Conservation (phyloP, 2,113 vertebrate species). For the Nothocercus julius region DNA sequence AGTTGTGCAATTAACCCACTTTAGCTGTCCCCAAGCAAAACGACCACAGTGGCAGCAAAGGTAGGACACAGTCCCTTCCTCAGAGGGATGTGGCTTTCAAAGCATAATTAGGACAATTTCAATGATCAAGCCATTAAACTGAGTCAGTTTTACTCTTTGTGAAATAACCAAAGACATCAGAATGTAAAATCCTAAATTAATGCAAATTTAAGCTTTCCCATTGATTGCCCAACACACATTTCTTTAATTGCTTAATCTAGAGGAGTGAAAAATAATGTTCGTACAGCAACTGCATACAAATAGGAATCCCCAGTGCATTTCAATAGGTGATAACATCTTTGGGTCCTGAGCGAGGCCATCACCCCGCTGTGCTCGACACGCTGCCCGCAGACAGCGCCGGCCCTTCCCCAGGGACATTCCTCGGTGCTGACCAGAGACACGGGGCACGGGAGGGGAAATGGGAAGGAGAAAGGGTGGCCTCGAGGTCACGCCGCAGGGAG, state of each 20-base stretch:
- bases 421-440: not conserved
- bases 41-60: not conserved
- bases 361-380: not conserved
- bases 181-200: not conserved
- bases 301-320: not conserved
- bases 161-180: slow-evolving; percentile 13
- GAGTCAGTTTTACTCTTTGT: not conserved
- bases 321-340: not conserved
- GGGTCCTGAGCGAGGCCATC: not conserved
- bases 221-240: not conserved
- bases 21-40: not conserved
- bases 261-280: not conserved
- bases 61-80: not conserved
- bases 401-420: not conserved
- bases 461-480: not conserved
- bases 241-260: not conserved
- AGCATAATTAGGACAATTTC: not conserved
- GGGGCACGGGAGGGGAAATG: not conserved
- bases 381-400: accelerated
- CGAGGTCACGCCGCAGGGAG: not conserved
- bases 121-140: not conserved
- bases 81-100: not conserved
- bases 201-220: not conserved
- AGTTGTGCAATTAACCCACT: not conserved
- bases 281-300: not conserved